Evolutionary conservation across 2,113 vertebrate genomes (phyloP), one percentile per base, ranked within the genome.

Genomic region (Hipposideros armiger): DNA sequence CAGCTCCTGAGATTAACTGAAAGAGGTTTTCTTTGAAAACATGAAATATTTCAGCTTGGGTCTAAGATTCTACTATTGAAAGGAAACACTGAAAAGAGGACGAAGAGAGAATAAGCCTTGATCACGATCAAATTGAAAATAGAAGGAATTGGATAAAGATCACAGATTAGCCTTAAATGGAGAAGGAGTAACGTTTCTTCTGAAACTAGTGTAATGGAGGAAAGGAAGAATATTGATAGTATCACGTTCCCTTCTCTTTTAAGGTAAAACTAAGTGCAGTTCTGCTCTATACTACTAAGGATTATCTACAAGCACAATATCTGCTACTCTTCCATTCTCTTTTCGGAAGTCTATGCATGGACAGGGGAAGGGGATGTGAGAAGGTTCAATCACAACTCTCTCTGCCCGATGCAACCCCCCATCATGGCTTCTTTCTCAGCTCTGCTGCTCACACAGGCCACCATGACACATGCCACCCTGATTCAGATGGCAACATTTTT

Each of bases 381-480:
- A 67, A 17, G 4, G 28, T 42, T 19, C 32, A 2, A 7, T n/a
- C 24, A 24, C n/a, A 45, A 0, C 4, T 50, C 32, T 30, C 24
- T 8, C 47, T 54, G 26, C 0, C 2, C 11, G 32, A 11, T 6
- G 11, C 19, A 50, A 11, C 3, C 50, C n/a, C 66, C 11, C 9
- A 7, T 7, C 17, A 4, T 7, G 8, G 5, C 4, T 36, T 28
- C 3, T 54, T 54, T 11, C 3, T 42, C 2, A 0, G 30, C 22
- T 19, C 54, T 16, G 6, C 7, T 22, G 7, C 15, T 69, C 24
- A 3, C 32, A 45, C 32, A 22, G 8, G 5, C 0, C 26, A 1
- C 15, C 5, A 20, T 45, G 13, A 26, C 28, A 15, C 30, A 22
- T 67, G 28, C 24, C 58, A 42, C 7, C 22, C 28, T 9, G 3